Percentiles rank a stretch among this genome's conserved stretches.
phyloP scores from a whole-genome alignment of 2,888 invertebrate species.

The Branchellion lobata region DNA sequence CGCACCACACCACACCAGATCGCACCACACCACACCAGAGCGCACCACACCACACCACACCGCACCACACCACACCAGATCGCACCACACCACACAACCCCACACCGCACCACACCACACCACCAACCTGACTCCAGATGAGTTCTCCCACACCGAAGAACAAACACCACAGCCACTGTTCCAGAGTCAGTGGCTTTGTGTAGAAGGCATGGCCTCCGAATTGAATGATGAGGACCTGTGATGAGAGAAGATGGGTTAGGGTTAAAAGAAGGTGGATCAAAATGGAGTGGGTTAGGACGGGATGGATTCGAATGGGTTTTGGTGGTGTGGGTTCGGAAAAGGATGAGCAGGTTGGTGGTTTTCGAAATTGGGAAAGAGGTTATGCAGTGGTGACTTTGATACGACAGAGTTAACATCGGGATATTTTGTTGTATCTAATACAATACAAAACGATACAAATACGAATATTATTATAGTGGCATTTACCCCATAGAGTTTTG shows the following conservation, averaged over 20 bases:
- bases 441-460: too few species aligned
- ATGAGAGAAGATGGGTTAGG: not conserved
- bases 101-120: not conserved
- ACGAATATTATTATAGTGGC: too few species aligned
- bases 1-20: not conserved
- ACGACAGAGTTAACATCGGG: too few species aligned
- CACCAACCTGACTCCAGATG: slow-evolving; percentile 76
- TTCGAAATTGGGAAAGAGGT: too few species aligned
- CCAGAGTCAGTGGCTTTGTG: slow-evolving; percentile 82
- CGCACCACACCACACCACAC: not conserved
- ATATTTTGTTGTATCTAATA: too few species aligned
- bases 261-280: too few species aligned
- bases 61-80: not conserved
- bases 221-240: slow-evolving; percentile 91
- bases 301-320: too few species aligned
- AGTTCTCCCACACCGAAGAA: slow-evolving; percentile 94
- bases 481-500: too few species aligned
- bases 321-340: too few species aligned
- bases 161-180: slow-evolving; percentile 98
- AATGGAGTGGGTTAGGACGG: too few species aligned
- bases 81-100: not conserved
- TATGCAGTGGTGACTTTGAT: too few species aligned
- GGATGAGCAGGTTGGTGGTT: too few species aligned
- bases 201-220: slow-evolving; percentile 96
- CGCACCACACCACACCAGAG: not conserved